A percentile compares a stretch with the other conserved stretches of the same genome.
Conservation (phyloP, 2,888 invertebrate genomes). For the Watsonalla cultraria region DNA sequence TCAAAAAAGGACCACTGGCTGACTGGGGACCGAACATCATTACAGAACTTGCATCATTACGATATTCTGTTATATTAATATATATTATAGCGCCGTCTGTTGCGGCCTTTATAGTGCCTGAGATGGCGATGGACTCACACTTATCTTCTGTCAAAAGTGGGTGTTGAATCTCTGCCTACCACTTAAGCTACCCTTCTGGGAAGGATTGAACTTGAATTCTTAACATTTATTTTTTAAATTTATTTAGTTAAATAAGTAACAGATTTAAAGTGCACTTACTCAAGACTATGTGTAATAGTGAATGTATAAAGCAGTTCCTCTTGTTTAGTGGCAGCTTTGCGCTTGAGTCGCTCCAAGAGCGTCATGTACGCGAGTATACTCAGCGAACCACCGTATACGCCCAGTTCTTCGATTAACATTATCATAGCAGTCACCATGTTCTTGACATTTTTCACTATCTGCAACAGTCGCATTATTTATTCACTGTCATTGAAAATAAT, state of each 20-base stretch:
- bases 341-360: conserved; percentile 80
- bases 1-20: no score
- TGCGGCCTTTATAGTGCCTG: no score
- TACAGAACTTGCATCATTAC: no score
- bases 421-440: conserved; percentile 69
- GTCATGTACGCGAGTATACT: conserved; percentile 80
- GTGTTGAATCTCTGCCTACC: no score
- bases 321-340: conserved; percentile 45
- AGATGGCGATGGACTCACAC: no score
- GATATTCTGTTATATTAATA: no score
- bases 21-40: no score
- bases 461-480: conserved; percentile 17
- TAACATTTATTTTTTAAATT: no score
- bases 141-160: no score
- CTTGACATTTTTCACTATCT: conserved; percentile 63
- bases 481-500: no score
- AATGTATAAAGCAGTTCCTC: conserved; percentile 50
- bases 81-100: no score
- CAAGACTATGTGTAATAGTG: conserved; percentile 37
- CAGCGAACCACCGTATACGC: conserved; percentile 79
- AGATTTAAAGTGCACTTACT: conserved; percentile 29
- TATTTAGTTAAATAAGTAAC: neutral
- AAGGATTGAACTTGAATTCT: neutral
- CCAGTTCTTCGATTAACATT: conserved; percentile 70
- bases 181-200: no score